Base-by-base conservation (phyloP, 1,140 invertebrate genomes). In the Hycleus cichorii region DNA sequence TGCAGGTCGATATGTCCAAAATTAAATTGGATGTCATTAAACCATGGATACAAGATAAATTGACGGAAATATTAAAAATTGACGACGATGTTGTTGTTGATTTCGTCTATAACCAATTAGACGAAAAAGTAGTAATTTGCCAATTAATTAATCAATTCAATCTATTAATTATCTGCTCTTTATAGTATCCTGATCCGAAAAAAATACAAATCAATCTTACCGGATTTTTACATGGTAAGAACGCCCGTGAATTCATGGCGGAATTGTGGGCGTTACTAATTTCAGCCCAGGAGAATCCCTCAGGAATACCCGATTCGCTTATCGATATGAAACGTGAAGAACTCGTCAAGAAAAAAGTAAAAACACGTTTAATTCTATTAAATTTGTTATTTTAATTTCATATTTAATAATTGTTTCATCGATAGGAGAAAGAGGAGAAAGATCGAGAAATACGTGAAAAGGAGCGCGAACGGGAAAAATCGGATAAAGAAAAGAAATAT, bases 201-300 rank as follows among this genome's bases (percentile, higher is more conserved):
- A 92, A 96, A 75, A 98, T 99, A 88, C 97, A 99, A 82, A 99
- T 99, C 68, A 99, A 98, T 77, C 78, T 99, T 69, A 99, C 97
- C 39, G 97, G 97, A 8, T 99, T 99, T 76, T 78, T 99, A 26
- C 98, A 99, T 77, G 95, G 94, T 2, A 95, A 94, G 76, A 97
- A 98, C 80, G 95, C 97, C 8, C 83, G 96, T 45, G 87, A 93
- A 59, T 99, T 99, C 74, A 96, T 98, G 88, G 89, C 87, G 0
- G 95, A 99, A 73, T 76, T 99, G 43, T 99, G 97, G 97, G 88
- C 93, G 47, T 76, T 98, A 57, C 75, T 99, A 47, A 80, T 96
- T 48, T 96, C 94, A 51, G 97, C 97, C 3, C 94, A 98, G 77
- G 91, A 95, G 47, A 94, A 90, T 67, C 87, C 91, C 42, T 91